Evolutionary conservation across 2,797 vertebrate species (phyloP).

Genomic region (Acanthurus leucopareius): DNA sequence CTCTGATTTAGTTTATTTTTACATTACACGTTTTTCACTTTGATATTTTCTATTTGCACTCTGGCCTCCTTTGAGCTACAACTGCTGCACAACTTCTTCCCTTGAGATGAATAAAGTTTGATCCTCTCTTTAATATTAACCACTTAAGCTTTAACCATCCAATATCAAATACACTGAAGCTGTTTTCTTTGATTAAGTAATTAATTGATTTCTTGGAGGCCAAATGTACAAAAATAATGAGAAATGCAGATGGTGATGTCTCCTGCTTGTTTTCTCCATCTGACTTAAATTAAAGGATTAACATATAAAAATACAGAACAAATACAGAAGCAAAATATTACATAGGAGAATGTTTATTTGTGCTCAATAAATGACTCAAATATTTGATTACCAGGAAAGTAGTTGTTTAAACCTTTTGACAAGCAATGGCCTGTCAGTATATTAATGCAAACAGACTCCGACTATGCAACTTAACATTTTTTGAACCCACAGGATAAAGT

Average conservation of each 20-base stretch:
- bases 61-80: neutral
- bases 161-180: neutral
- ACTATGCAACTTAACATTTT: neutral
- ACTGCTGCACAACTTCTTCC: neutral
- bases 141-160: neutral
- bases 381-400: neutral
- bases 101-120: neutral
- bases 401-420: neutral
- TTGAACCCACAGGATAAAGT: neutral
- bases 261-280: neutral
- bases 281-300: neutral
- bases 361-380: neutral
- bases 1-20: neutral
- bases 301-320: no score
- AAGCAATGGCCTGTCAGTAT: neutral
- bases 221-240: neutral
- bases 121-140: neutral
- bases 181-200: neutral
- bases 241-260: neutral
- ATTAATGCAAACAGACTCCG: neutral
- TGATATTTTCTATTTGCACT: neutral
- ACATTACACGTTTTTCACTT: no score
- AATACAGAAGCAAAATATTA: neutral
- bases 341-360: neutral
- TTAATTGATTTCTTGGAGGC: neutral